phyloP scores from a whole-genome alignment of 92 coral and sea anemone species.

The Muricea muricata region DNA sequence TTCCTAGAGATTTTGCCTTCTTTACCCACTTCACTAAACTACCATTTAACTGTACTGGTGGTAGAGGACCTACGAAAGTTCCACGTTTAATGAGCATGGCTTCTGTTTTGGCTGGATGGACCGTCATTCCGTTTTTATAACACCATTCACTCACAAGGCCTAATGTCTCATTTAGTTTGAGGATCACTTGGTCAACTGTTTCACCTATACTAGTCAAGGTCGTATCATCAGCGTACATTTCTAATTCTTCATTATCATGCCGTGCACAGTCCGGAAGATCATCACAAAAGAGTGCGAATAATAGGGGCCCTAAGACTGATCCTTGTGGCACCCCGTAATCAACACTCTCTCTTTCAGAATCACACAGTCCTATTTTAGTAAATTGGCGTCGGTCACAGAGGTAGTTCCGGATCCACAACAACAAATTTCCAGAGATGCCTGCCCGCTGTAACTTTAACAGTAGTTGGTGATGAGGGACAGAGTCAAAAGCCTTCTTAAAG shows the following conservation, averaged over 20 bases:
- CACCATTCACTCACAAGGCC: not conserved
- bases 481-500: slow-evolving; percentile 58
- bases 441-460: slow-evolving; percentile 31
- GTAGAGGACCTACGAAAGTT: slow-evolving; percentile 20
- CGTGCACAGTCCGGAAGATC: slow-evolving; percentile 40
- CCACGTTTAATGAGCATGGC: slow-evolving; percentile 15
- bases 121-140: not conserved
- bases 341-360: slow-evolving; percentile 36
- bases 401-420: slow-evolving; percentile 52
- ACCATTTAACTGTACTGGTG: slow-evolving; percentile 16
- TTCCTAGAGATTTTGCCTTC: slow-evolving; percentile 4
- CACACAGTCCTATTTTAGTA: slow-evolving; percentile 28
- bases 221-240: too few relatives aligned
- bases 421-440: slow-evolving; percentile 49
- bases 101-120: slow-evolving; percentile 26
- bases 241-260: not conserved
- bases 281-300: slow-evolving; percentile 52
- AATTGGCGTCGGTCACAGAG: slow-evolving; percentile 40
- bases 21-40: slow-evolving; percentile 12
- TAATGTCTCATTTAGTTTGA: not conserved
- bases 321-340: slow-evolving; percentile 55
- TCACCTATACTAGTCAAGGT: slow-evolving; percentile 16
- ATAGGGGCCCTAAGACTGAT: slow-evolving; percentile 42
- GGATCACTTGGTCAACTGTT: not conserved
- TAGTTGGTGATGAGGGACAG: slow-evolving; percentile 40